phyloP scores from a whole-genome alignment of 2,888 invertebrate genomes.

The Orthosia gothica region DNA sequence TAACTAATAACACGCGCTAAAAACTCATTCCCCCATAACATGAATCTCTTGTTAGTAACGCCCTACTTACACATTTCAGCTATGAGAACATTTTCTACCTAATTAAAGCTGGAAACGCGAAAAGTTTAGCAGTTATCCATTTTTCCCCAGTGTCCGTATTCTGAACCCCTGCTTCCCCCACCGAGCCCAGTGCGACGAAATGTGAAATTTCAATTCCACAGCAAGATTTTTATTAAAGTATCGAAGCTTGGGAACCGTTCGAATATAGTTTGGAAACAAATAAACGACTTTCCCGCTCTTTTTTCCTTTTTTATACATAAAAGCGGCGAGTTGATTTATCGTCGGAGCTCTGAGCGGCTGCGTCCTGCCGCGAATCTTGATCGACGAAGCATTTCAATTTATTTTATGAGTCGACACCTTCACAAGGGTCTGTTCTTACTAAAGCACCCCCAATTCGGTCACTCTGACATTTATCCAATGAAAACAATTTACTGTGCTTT shows the following conservation, averaged over 20 bases:
- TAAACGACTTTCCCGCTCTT: constrained; percentile 86
- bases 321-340: constrained; percentile 90
- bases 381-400: constrained; percentile 89
- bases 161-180: constrained; percentile 57
- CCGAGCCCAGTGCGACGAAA: constrained; percentile 77
- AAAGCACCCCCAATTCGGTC: constrained; percentile 75
- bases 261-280: constrained; percentile 90
- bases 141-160: constrained; percentile 70
- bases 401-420: constrained; percentile 89
- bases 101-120: constrained; percentile 74
- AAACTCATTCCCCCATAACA: constrained; percentile 26
- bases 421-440: constrained; percentile 75
- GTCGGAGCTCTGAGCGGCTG: constrained; percentile 80
- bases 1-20: constrained; percentile 1
- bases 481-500: constrained; percentile 68
- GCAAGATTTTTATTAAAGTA: constrained; percentile 84
- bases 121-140: constrained; percentile 77
- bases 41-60: constrained; percentile 51
- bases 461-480: constrained; percentile 72
- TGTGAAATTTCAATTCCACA: constrained; percentile 86
- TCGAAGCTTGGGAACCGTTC: constrained; percentile 80
- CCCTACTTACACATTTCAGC: constrained; percentile 59
- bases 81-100: constrained; percentile 72
- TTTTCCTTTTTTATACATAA: constrained; percentile 86
- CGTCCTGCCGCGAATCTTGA: constrained; percentile 86